phyloP scores from a whole-genome alignment of 2,797 vertebrate species.

The Anolis apletophallus region DNA sequence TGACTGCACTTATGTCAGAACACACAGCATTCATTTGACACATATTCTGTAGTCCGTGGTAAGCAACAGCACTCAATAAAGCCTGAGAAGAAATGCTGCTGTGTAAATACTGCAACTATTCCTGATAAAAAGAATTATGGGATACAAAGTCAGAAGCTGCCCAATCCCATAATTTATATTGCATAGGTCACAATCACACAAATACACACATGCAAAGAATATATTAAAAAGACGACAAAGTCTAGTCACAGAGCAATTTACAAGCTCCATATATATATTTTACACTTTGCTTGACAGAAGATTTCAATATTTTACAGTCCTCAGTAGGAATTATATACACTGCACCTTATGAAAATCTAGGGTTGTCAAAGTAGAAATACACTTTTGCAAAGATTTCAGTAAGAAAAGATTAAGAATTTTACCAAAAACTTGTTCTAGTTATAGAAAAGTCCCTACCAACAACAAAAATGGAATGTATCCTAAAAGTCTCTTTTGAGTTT shows the following conservation, averaged over 20 bases:
- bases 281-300: conserved; percentile 82
- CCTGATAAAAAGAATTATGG: conserved; percentile 85
- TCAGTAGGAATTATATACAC: conserved; percentile 85
- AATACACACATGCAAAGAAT: conserved; percentile 78
- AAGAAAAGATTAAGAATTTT: conserved; percentile 78
- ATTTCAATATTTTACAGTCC: conserved; percentile 85
- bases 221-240: conserved; percentile 83
- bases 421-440: conserved; percentile 82
- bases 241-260: conserved; percentile 85
- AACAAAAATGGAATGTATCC: conserved; percentile 80
- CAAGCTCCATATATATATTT: conserved; percentile 83
- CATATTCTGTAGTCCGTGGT: conserved; percentile 77
- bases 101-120: conserved; percentile 88
- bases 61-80: conserved; percentile 86
- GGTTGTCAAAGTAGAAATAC: conserved; percentile 81
- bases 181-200: conserved; percentile 91
- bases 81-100: conserved; percentile 86
- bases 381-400: conserved; percentile 82
- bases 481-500: conserved; percentile 75
- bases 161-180: conserved; percentile 84
- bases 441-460: conserved; percentile 81
- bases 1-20: conserved; percentile 75
- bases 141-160: conserved; percentile 80
- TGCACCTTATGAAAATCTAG: conserved; percentile 84
- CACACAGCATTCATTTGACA: conserved; percentile 75